Evolutionary conservation across 2,888 invertebrate genomes (phyloP).

Genomic region (Molorchus minor): DNA sequence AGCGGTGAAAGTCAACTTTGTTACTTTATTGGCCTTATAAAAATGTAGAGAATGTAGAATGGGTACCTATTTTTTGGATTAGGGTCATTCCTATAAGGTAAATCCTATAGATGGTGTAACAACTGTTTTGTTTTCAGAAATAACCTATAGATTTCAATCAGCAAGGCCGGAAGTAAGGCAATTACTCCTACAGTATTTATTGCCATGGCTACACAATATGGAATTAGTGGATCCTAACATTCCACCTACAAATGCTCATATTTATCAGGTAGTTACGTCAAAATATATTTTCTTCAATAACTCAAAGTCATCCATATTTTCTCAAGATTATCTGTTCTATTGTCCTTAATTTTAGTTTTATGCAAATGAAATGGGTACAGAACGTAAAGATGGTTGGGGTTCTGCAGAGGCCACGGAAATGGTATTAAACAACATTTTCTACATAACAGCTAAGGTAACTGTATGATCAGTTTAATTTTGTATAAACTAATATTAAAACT

Average conservation of each 20-base stretch:
- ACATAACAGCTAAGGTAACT: slow-evolving; percentile 92
- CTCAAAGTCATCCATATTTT: background rate
- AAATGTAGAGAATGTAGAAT: too few species aligned
- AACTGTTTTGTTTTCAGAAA: slow-evolving; percentile 88
- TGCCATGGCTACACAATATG: slow-evolving; percentile 99
- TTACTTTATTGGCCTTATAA: too few species aligned
- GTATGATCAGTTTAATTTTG: background rate
- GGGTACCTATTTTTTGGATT: too few species aligned
- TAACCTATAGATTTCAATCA: slow-evolving; percentile 95
- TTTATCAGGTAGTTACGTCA: slow-evolving; percentile 78
- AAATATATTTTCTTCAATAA: background rate
- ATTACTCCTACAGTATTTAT: slow-evolving; percentile 87
- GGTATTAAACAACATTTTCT: slow-evolving; percentile 98
- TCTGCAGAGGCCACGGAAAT: slow-evolving; percentile 99
- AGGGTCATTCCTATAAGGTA: too few species aligned
- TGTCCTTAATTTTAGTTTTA: slow-evolving; percentile 59
- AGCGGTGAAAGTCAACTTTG: too few species aligned
- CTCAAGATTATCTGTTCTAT: background rate
- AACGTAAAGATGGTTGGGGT: slow-evolving; percentile 92
- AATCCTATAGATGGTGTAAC: too few species aligned
- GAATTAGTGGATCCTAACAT: slow-evolving; percentile 97
- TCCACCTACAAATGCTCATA: slow-evolving; percentile 86
- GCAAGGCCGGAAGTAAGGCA: slow-evolving; percentile 93
- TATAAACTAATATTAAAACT: background rate
- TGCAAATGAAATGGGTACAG: slow-evolving; percentile 66